phyloP scores from a whole-genome alignment of 1,140 invertebrate genomes.

The Ceratitis capitata region DNA sequence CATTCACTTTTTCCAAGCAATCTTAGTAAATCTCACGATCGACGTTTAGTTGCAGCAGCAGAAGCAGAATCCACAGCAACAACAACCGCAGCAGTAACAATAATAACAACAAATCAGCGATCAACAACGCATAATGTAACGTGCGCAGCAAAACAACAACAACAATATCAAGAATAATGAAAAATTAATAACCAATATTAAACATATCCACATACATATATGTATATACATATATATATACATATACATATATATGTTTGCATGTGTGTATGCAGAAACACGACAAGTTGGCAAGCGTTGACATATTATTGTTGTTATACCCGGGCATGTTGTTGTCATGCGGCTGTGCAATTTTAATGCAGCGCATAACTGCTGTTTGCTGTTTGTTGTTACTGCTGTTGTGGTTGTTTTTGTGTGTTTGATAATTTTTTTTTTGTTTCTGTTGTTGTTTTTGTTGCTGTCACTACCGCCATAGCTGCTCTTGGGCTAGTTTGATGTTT shows the following conservation, averaged over 20 bases:
- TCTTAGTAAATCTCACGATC: constrained; percentile 25
- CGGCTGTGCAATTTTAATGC: background rate
- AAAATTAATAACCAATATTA: too few relatives aligned
- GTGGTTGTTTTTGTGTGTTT: too few relatives aligned
- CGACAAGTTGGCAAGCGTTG: background rate
- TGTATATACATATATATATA: too few relatives aligned
- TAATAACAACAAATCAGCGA: background rate
- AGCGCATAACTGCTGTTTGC: background rate
- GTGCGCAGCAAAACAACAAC: too few relatives aligned
- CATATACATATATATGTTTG: too few relatives aligned
- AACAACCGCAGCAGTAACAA: background rate
- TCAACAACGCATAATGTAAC: too few relatives aligned
- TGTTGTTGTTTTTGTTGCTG: background rate
- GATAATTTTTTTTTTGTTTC: too few relatives aligned
- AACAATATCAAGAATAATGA: too few relatives aligned
- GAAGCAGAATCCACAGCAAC: background rate
- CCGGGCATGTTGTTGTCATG: constrained; percentile 41
- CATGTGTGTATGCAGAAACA: background rate
- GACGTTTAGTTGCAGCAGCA: background rate
- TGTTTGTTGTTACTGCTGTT: background rate
- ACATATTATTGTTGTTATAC: constrained; percentile 36
- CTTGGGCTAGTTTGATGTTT: background rate
- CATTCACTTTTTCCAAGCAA: background rate
- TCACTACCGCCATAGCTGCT: background rate
- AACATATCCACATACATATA: background rate